These are phyloP conservation scores for Alethe diademata DNA, from an alignment of 2,113 vertebrate species.

Conservation along the genomic window DNA sequence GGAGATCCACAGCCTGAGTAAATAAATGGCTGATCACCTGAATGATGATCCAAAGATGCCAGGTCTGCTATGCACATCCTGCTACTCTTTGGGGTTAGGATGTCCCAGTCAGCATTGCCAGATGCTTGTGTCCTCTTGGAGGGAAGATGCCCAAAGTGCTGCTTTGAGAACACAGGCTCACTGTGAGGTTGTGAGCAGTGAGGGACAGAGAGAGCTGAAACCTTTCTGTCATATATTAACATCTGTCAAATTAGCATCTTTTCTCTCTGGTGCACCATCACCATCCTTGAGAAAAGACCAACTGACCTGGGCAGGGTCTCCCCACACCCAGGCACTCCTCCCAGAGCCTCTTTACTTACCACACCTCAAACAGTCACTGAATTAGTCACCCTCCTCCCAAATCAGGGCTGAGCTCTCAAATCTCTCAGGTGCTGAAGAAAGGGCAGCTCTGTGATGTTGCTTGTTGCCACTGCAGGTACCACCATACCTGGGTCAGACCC, in stretches of 20 bases:
- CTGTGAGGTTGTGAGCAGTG: not conserved
- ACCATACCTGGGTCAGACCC: not conserved
- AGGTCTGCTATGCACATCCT: rapidly evolving
- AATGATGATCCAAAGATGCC: rapidly evolving
- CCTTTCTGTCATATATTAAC: not conserved
- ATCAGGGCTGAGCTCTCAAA: not conserved
- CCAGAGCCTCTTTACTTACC: not conserved
- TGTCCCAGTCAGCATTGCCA: not conserved
- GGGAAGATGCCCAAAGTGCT: not conserved
- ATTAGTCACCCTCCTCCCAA: not conserved
- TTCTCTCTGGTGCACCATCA: not conserved
- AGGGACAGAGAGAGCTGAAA: not conserved
- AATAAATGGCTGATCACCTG: not conserved
- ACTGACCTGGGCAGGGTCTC: not conserved
- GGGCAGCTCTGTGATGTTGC: not conserved
- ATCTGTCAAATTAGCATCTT: not conserved
- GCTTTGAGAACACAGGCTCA: not conserved
- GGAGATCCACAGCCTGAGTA: not conserved
- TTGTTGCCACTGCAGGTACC: not conserved
- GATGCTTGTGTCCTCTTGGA: not conserved
- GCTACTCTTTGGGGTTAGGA: not conserved
- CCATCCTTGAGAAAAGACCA: not conserved
- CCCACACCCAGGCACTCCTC: not conserved
- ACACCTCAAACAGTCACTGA: not conserved
- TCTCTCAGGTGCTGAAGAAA: not conserved